phyloP scores from a whole-genome alignment of 2,888 invertebrate species.

The Dolichopus griseipennis region DNA sequence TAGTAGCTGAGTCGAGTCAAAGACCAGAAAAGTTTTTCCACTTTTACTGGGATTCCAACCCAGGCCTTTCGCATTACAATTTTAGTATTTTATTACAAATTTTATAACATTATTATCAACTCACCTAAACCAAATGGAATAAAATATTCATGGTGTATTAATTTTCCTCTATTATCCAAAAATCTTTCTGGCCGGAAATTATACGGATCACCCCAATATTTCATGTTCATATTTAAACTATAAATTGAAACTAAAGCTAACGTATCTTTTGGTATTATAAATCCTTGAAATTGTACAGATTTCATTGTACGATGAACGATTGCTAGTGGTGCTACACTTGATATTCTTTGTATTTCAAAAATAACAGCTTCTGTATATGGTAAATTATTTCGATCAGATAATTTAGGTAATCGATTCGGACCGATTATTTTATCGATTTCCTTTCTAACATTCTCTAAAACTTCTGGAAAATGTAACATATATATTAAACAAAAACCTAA shows the following conservation, averaged over 20 bases:
- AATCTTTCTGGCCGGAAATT: conserved; percentile 56
- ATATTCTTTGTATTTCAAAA: conserved; percentile 45
- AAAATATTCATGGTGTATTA: conserved; percentile 49
- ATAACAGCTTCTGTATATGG: conserved; percentile 50
- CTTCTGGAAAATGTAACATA: conserved; percentile 48
- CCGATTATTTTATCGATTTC: conserved; percentile 44
- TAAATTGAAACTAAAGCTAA: conserved; percentile 49
- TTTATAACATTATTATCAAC: conserved; percentile 19
- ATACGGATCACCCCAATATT: conserved; percentile 51
- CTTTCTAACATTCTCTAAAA: conserved; percentile 46
- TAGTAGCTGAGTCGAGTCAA: too few species aligned
- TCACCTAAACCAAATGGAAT: conserved; percentile 61
- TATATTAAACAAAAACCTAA: conserved; percentile 49
- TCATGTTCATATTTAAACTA: conserved; percentile 47
- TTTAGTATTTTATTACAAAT: too few species aligned
- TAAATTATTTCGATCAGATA: conserved; percentile 45
- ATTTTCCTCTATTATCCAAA: conserved; percentile 47
- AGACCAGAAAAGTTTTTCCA: too few species aligned
- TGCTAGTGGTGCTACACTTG: conserved; percentile 42
- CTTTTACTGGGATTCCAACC: too few species aligned
- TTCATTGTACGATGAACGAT: conserved; percentile 36
- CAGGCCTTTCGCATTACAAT: too few species aligned
- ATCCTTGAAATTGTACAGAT: conserved; percentile 42
- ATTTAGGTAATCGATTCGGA: conserved; percentile 37
- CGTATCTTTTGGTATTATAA: conserved; percentile 46